phyloP scores from a whole-genome alignment of 23 tunicate genomes.

The Corella eumyota region DNA sequence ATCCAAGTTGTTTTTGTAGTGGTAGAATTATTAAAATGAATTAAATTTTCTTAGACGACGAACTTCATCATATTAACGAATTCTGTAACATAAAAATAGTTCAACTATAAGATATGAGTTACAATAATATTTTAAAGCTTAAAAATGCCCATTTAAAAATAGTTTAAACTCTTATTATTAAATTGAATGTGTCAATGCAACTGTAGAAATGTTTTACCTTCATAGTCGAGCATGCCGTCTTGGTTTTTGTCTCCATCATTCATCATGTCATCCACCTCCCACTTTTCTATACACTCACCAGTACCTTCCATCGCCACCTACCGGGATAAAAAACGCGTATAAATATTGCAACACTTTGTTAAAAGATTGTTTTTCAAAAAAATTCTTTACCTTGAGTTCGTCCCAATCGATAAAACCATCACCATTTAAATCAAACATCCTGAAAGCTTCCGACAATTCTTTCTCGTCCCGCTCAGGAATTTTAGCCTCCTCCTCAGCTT shows the following conservation, averaged over 20 bases:
- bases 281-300: constrained; percentile 67
- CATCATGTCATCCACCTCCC: constrained; percentile 98
- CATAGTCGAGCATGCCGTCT: constrained; percentile 85
- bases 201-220: constrained; percentile 31
- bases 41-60: no score
- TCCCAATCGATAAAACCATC: constrained; percentile 98
- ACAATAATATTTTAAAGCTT: no score
- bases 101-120: not conserved
- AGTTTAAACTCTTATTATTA: not conserved
- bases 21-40: constrained; percentile 19
- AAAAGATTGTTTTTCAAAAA: not conserved
- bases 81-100: constrained; percentile 32
- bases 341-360: not conserved
- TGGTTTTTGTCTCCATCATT: constrained; percentile 94
- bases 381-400: constrained; percentile 59
- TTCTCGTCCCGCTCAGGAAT: constrained; percentile 87
- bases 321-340: not conserved
- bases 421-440: constrained; percentile 80
- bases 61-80: constrained; percentile 87
- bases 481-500: constrained; percentile 88
- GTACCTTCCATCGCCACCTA: constrained; percentile 90
- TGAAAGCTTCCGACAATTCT: constrained; percentile 92
- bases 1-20: not conserved
- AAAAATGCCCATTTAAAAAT: not conserved
- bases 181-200: not conserved